Evolutionary conservation across 2,113 vertebrate genomes (phyloP), one percentile per base, ranked within the genome.

Genomic region (Oophaga pumilio): DNA sequence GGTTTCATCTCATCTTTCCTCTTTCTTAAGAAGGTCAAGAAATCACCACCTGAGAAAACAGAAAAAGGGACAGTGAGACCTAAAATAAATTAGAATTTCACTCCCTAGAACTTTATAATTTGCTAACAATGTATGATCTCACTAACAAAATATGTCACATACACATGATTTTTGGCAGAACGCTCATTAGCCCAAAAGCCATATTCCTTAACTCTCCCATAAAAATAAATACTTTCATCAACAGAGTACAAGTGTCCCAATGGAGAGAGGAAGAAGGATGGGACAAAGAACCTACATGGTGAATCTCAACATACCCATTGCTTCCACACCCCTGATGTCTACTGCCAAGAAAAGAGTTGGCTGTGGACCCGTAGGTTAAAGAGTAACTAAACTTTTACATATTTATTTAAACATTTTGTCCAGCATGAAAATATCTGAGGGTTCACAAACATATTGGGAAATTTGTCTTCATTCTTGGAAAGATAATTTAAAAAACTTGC

Each of bases 1-100:
- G 92, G 95, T 94, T 99, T 99, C 76, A 99, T 87, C 68, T 99
- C 98, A 82, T 99, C 98, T 89, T 99, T 99, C 91, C 96, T 99
- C 94, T 97, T 99, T 91, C 98, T 96, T 92, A 99, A 93, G 90
- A 97, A 99, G 0, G 97, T 97, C 87, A 99, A 94, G 90, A 99
- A 99, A 95, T 99, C 98, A 83, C 98, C 98, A 85, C 98, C 98
- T 99, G 91, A 50, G 91, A 78, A 90, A 93, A 91, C 10, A 90
- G 82, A 93, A 0, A 91, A 69, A 89, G 79, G 18, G 82, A 90
- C 68, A 92, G 56, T 90, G 17, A 93, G 88, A 57, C 69, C 15
- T 73, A 49, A 74, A 8, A 50, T 18, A 20, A 74, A 49, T 2
- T 20, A 9, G 17, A 33, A 43, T 20, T 49, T 1, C 8, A 73